phyloP scores from a whole-genome alignment of 2,888 invertebrate species.

The Spisula solida region DNA sequence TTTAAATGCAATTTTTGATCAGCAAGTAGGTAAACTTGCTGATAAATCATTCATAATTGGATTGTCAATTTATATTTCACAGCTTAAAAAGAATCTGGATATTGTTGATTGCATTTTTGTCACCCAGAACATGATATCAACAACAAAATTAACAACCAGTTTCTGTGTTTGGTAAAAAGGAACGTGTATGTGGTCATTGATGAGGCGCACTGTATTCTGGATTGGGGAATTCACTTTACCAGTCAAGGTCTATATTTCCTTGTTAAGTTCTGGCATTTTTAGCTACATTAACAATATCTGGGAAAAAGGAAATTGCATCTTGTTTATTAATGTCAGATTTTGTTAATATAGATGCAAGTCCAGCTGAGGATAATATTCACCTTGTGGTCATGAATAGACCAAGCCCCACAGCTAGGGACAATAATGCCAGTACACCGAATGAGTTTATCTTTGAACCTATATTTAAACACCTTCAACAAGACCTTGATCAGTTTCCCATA shows the following conservation, averaged over 20 bases:
- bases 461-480: not conserved
- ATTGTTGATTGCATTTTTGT: constrained; percentile 23
- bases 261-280: constrained; percentile 27
- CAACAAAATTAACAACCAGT: no score
- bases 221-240: constrained; percentile 43
- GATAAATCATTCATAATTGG: not conserved
- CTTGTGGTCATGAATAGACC: constrained; percentile 33
- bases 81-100: not conserved
- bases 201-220: constrained; percentile 52
- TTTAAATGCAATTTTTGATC: constrained; percentile 42
- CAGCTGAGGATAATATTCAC: constrained; percentile 40
- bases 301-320: not conserved
- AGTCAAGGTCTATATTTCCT: constrained; percentile 31
- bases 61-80: not conserved
- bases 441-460: constrained; percentile 38
- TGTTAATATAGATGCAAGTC: constrained; percentile 9
- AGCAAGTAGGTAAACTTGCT: constrained; percentile 6
- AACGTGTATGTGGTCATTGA: constrained; percentile 37
- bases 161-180: no score
- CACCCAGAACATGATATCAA: constrained; percentile 35
- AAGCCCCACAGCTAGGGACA: constrained; percentile 43
- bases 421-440: constrained; percentile 20
- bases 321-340: constrained; percentile 24
- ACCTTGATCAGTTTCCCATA: constrained; percentile 30
- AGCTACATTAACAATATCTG: constrained; percentile 31